Conservation (phyloP, 2,888 invertebrate species). For the Diogma glabrata region DNA sequence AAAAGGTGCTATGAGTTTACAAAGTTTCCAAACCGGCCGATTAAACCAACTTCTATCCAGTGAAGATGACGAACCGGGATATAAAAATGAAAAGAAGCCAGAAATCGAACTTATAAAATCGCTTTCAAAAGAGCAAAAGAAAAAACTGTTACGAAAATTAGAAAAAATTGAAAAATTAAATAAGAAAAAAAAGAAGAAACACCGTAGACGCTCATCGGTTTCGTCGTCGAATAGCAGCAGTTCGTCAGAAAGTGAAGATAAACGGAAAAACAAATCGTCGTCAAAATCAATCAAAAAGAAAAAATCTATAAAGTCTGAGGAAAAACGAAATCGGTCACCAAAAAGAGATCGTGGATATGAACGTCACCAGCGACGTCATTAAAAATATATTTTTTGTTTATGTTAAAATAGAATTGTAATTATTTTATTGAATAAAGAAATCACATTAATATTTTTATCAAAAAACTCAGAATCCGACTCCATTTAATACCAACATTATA, state of each 20-base stretch:
- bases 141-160: conserved; percentile 60
- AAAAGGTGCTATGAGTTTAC: conserved; percentile 52
- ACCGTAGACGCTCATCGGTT: not conserved
- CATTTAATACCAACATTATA: no score
- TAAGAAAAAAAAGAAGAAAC: conserved; percentile 27
- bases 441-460: no score
- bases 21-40: conserved; percentile 43
- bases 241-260: not conserved
- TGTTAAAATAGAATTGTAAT: no score
- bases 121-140: conserved; percentile 77
- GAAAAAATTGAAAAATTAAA: conserved; percentile 49
- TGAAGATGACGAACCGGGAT: conserved; percentile 39
- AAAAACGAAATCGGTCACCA: not conserved
- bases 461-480: no score
- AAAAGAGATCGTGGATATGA: not conserved
- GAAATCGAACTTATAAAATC: conserved; percentile 74
- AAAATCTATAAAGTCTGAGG: no score
- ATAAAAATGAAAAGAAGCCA: conserved; percentile 46
- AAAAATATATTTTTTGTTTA: not conserved
- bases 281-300: not conserved
- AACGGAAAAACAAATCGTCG: not conserved
- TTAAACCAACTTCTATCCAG: conserved; percentile 48
- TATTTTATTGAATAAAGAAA: no score
- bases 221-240: not conserved
- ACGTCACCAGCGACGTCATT: not conserved